Percentiles rank a stretch among this genome's conserved stretches.
phyloP scores from a whole-genome alignment of 2,797 vertebrate genomes.

The Decapterus maruadsi region DNA sequence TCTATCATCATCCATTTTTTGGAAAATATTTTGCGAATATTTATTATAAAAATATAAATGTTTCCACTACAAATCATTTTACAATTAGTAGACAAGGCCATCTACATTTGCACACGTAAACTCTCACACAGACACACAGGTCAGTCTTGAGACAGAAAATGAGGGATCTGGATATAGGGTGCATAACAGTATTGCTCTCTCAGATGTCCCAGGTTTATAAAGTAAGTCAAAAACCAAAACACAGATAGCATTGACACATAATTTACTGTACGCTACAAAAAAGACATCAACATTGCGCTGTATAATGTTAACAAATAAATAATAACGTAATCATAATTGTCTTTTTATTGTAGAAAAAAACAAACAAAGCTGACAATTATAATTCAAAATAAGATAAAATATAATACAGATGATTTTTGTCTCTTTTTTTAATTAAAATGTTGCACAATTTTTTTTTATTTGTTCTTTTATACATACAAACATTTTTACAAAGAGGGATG shows the following conservation, averaged over 20 bases:
- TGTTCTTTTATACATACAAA: constrained; percentile 88
- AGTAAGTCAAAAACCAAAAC: constrained; percentile 89
- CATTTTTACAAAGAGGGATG: constrained; percentile 94
- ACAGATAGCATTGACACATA: constrained; percentile 90
- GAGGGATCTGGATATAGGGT: constrained; percentile 73
- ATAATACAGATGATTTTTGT: constrained; percentile 85
- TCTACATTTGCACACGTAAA: constrained; percentile 91
- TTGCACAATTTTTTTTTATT: constrained; percentile 85
- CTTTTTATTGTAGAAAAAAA: constrained; percentile 89
- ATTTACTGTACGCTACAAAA: constrained; percentile 89
- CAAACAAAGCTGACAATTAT: constrained; percentile 87
- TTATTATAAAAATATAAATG: constrained; percentile 99
- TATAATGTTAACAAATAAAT: constrained; percentile 94
- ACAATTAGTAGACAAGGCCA: constrained; percentile 99
- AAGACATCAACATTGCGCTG: constrained; percentile 66
- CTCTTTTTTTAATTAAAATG: constrained; percentile 85
- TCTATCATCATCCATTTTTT: constrained; percentile 92
- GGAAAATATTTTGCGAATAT: constrained; percentile 99
- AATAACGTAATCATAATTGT: constrained; percentile 91
- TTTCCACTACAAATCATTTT: constrained; percentile 99
- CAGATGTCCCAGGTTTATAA: constrained; percentile 89
- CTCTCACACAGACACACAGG: constrained; percentile 86
- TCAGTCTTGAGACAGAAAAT: constrained; percentile 78
- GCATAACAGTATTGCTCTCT: constrained; percentile 89
- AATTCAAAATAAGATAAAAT: constrained; percentile 86